Evolutionary conservation across 2,888 invertebrate genomes (phyloP), one percentile per base, ranked within the genome.

Genomic region (Apomyelois bistriatella): DNA sequence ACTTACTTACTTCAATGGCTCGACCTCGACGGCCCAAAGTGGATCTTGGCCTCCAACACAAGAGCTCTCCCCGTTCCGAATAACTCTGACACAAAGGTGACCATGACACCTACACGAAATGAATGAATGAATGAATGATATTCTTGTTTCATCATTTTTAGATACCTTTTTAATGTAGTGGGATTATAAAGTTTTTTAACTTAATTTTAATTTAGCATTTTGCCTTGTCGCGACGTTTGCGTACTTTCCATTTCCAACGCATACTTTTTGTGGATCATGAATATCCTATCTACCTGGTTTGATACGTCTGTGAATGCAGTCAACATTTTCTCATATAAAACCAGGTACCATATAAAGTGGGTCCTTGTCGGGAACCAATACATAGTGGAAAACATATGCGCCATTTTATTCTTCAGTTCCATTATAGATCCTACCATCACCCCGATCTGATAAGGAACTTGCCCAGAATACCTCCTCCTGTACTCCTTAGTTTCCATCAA

Each of bases 321-420:
- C 13, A 49, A 15, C 22, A 49, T 38, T 13, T 49, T 49, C 28
- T 38, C 38, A 28, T 49, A 49, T 9, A 49, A 5, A 13, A 49
- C 13, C 13, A 49, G 13, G 12, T 30, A 49, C 48, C 48, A 49
- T 28, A 49, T 13, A 13, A 49, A 49, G 38, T 38, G 38, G 0
- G 38, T 48, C 13, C 15, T 49, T 1, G 13, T 7, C 3, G 13
- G 13, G 3, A 38, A 13, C n/a, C 3, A 28, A 7, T 9, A 13
- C 38, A 38, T 38, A 1, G 38, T 49, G 5, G 48, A 22, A 10
- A 10, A 49, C 12, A 49, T 38, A 3, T 38, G 37, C 7, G 13
- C 38, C 38, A 49, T 38, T 9, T 49, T 49, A n/a, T 1, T 13
- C 12, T 13, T 38, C 5, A 49, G 6, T 15, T 49, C 28, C 38